Evolutionary conservation across 2,113 vertebrate species (phyloP).

Genomic region (Tragelaphus scriptus): DNA sequence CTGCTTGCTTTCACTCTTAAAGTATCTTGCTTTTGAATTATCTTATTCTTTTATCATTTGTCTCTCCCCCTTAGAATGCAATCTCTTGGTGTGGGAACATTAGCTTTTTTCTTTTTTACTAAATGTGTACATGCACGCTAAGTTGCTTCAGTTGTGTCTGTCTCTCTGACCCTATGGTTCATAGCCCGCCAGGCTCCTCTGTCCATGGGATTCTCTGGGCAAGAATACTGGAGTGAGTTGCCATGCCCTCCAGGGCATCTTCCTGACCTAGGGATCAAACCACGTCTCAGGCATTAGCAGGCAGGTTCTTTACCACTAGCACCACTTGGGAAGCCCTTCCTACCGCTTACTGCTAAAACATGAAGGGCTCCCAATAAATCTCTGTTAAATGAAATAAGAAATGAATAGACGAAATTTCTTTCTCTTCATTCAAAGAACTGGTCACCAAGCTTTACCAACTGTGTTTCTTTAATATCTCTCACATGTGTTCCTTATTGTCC

Average conservation of each 20-base stretch:
- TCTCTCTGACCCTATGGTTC: background rate
- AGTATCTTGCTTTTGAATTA: background rate
- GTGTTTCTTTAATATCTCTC: background rate
- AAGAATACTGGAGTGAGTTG: background rate
- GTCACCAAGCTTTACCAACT: background rate
- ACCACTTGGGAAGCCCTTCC: background rate
- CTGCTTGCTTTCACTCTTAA: background rate
- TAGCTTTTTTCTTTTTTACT: background rate
- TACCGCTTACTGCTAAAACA: background rate
- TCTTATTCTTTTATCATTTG: background rate
- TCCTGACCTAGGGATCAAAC: background rate
- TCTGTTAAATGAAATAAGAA: background rate
- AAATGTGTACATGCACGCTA: background rate
- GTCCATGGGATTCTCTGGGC: background rate
- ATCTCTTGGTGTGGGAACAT: background rate
- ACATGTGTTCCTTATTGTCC: background rate
- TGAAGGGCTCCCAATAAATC: background rate
- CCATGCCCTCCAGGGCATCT: background rate
- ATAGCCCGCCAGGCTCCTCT: background rate
- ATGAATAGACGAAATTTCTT: background rate
- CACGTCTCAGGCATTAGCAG: fast-evolving
- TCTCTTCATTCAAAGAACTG: background rate
- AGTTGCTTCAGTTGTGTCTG: background rate
- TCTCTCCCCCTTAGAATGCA: background rate
- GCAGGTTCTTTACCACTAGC: background rate